phyloP scores from a whole-genome alignment of 2,888 invertebrate genomes.

The Spatulosminthurus flaviceps region DNA sequence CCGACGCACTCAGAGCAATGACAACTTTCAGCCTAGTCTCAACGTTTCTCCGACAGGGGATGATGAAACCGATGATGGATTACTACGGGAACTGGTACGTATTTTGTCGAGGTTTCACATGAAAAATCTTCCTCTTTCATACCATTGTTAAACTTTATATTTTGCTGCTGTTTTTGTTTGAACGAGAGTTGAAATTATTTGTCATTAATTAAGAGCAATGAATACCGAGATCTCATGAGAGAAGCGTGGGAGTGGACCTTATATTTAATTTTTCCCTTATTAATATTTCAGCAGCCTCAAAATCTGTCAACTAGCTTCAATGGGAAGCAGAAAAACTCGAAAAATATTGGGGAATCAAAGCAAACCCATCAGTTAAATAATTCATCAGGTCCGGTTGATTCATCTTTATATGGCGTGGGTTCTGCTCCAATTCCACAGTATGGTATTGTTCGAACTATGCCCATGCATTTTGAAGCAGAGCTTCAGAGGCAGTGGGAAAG shows the following conservation, averaged over 20 bases:
- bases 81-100: neutral
- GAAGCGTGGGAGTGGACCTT: neutral
- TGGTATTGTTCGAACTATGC: conserved; percentile 56
- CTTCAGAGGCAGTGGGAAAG: conserved; percentile 60
- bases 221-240: too few relatives aligned
- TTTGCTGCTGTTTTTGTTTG: too few relatives aligned
- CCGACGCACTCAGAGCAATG: conserved; percentile 55
- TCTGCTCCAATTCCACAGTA: conserved; percentile 48
- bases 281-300: neutral
- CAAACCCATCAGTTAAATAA: conserved; percentile 21
- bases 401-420: conserved; percentile 32
- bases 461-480: conserved; percentile 59
- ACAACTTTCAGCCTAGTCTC: conserved; percentile 47
- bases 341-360: neutral
- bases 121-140: too few relatives aligned
- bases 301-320: neutral
- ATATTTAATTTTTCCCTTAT: too few relatives aligned
- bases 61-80: neutral
- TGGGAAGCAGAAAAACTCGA: conserved; percentile 16
- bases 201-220: neutral
- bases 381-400: conserved; percentile 12
- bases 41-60: neutral
- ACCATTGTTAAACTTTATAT: too few relatives aligned
- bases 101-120: too few relatives aligned
- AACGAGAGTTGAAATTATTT: neutral